A percentile compares a stretch with the other conserved stretches of the same genome.
Conservation (phyloP, 2,797 vertebrate species). For the Dipus sagitta region DNA sequence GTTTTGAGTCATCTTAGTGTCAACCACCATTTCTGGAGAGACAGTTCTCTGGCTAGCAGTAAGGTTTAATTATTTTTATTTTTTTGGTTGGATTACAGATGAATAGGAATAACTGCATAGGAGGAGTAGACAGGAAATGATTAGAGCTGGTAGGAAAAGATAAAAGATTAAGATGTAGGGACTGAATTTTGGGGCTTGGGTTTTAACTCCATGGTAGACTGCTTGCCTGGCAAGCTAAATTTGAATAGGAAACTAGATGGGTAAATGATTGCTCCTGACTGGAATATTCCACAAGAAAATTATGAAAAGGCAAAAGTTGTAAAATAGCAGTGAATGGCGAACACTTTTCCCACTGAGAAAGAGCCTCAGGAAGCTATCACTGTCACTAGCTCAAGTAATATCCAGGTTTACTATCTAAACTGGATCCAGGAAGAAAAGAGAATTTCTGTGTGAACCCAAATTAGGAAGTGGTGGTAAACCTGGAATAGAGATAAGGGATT, state of each 20-base stretch:
- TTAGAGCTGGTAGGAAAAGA: not conserved
- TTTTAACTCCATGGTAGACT: too few relatives aligned
- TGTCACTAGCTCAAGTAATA: not conserved
- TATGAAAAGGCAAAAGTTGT: not conserved
- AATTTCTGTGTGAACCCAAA: not conserved
- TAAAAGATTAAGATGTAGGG: not conserved
- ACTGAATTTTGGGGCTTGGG: too few relatives aligned
- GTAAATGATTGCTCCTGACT: not conserved
- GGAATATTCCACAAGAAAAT: not conserved
- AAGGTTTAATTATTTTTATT: not conserved
- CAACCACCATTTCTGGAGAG: too few relatives aligned
- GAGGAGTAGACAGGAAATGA: not conserved
- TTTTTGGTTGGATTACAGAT: not conserved
- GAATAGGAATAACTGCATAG: not conserved
- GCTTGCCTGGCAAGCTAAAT: not conserved
- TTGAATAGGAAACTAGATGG: not conserved
- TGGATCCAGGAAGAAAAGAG: not conserved
- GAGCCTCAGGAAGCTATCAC: not conserved
- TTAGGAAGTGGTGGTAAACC: not conserved
- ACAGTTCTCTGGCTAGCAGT: too few relatives aligned
- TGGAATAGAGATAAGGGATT: not conserved
- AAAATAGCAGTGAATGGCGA: not conserved
- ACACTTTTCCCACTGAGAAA: not conserved
- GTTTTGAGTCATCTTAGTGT: too few relatives aligned
- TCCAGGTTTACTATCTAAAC: slow-evolving; percentile 16